Evolutionary conservation across 2,888 invertebrate species (phyloP).

Genomic region (Nowickia ferox): DNA sequence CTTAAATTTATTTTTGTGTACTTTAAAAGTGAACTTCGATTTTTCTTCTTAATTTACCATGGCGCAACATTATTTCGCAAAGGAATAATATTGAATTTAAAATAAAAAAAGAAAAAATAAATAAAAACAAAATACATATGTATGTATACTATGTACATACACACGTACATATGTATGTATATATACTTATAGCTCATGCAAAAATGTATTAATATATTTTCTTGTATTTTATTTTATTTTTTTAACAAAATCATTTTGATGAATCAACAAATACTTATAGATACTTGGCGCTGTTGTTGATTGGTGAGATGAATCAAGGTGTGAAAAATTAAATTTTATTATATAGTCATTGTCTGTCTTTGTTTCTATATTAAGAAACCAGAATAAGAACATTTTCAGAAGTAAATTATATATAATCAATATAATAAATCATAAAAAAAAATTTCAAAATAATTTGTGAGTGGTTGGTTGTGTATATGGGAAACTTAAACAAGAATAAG

Average conservation of each 20-base stretch:
- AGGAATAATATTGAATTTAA: conserved; percentile 13
- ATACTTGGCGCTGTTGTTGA: neutral
- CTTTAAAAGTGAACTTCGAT: neutral
- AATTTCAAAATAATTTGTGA: conserved; percentile 47
- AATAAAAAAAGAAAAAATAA: neutral
- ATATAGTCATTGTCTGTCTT: conserved; percentile 50
- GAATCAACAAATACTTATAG: conserved; percentile 55
- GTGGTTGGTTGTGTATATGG: neutral
- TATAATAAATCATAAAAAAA: conserved; percentile 10
- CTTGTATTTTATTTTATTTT: neutral
- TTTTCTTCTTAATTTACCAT: neutral
- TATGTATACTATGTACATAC: too few relatives aligned
- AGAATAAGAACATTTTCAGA: neutral
- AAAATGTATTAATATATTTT: conserved; percentile 27
- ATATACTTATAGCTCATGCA: conserved; percentile 4
- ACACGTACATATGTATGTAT: too few relatives aligned
- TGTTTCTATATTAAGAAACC: neutral
- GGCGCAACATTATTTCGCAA: neutral
- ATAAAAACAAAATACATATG: too few relatives aligned
- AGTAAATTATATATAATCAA: conserved; percentile 36
- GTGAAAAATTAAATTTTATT: conserved; percentile 60
- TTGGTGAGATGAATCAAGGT: conserved; percentile 65
- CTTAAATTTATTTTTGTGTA: neutral
- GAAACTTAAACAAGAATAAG: neutral
- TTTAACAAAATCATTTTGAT: conserved; percentile 31